Conservation (phyloP, 2,113 vertebrate species). For the Pica pica region DNA sequence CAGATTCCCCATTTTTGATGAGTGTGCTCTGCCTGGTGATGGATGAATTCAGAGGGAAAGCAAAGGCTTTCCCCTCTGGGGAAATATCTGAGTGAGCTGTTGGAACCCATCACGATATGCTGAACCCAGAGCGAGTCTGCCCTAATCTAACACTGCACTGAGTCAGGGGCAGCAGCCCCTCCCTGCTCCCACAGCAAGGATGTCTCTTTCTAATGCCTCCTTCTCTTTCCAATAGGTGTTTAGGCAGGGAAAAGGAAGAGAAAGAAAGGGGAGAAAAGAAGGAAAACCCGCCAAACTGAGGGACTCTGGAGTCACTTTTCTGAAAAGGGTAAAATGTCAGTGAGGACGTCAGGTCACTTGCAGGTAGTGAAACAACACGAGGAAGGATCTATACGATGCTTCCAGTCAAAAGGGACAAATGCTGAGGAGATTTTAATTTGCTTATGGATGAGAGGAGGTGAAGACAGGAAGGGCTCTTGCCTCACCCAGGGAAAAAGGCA, state of each 20-base stretch:
- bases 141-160: neutral
- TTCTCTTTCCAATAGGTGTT: neutral
- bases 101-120: neutral
- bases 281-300: fast-evolving
- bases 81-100: neutral
- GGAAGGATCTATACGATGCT: neutral
- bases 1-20: neutral
- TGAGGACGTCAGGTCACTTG: neutral
- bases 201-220: neutral
- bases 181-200: neutral
- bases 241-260: neutral
- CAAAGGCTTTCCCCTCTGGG: neutral
- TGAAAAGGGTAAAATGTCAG: neutral
- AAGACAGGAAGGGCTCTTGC: neutral
- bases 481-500: neutral
- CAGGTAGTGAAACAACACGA: neutral
- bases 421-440: neutral
- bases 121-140: neutral
- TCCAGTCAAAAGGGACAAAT: neutral
- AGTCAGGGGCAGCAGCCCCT: neutral
- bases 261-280: neutral
- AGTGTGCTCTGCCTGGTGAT: neutral
- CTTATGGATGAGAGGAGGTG: neutral
- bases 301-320: neutral
- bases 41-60: conserved; percentile 11